Percentiles rank a stretch among this genome's conserved stretches.
phyloP scores from a whole-genome alignment of 2,797 vertebrate species.

The Crypturellus tataupa region DNA sequence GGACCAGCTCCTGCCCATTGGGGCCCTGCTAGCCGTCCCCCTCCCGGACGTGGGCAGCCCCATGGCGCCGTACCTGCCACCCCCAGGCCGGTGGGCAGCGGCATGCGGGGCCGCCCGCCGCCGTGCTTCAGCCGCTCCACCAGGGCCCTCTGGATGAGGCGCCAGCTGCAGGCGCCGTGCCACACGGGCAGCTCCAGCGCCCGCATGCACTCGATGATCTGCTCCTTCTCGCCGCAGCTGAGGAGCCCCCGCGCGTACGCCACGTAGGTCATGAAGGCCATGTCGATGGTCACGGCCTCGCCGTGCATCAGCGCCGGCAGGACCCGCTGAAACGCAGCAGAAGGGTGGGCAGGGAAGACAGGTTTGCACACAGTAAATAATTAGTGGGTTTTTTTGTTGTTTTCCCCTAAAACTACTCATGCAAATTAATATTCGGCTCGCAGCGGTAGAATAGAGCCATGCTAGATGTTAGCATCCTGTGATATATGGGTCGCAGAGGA shows the following conservation, averaged over 20 bases:
- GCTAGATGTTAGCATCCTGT: neutral
- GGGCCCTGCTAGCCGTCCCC: accelerated
- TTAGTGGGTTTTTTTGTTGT: no score
- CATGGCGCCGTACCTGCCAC: conserved; percentile 71
- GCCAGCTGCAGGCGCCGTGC: conserved; percentile 82
- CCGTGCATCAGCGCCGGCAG: conserved; percentile 85
- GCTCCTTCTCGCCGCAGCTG: conserved; percentile 76
- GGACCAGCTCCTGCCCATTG: accelerated
- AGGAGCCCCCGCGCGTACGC: conserved; percentile 78
- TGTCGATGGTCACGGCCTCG: conserved; percentile 87
- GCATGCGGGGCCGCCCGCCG: conserved; percentile 84
- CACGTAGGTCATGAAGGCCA: conserved; percentile 88
- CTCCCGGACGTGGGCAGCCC: neutral
- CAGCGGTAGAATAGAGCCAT: neutral
- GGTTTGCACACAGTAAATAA: neutral
- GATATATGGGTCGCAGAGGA: neutral
- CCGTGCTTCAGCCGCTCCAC: conserved; percentile 84
- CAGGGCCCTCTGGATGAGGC: conserved; percentile 83
- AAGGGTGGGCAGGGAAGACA: neutral
- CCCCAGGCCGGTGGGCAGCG: conserved; percentile 84
- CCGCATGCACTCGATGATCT: conserved; percentile 85
- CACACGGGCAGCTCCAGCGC: conserved; percentile 86
- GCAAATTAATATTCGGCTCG: neutral
- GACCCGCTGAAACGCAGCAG: conserved; percentile 75
- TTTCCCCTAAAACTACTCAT: neutral